Percentiles rank a stretch among this genome's conserved stretches.
Conservation (phyloP, 1,140 invertebrate species). For the Steinernema feltiae region DNA sequence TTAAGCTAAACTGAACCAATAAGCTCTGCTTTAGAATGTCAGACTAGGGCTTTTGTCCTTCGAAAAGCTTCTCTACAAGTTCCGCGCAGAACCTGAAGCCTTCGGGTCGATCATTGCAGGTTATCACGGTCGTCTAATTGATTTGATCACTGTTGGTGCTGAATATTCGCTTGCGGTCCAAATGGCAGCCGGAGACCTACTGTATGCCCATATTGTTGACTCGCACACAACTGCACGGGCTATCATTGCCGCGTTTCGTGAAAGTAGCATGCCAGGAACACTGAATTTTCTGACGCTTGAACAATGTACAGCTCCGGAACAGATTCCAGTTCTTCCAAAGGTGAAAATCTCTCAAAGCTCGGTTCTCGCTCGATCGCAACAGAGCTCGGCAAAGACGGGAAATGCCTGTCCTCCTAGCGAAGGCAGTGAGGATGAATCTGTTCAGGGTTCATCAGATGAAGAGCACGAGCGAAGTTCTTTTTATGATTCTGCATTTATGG, state of each 20-base stretch:
- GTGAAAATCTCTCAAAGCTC: background rate
- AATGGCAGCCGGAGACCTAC: background rate
- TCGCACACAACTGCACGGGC: background rate
- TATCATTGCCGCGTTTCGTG: background rate
- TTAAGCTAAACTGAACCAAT: no score
- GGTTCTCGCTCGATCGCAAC: background rate
- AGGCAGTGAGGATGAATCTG: no score
- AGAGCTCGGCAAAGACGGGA: no score
- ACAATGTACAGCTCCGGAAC: background rate
- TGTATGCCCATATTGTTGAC: background rate
- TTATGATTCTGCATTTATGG: no score
- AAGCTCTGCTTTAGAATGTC: background rate
- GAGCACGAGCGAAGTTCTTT: no score
- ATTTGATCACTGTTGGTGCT: background rate
- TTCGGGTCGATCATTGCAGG: background rate
- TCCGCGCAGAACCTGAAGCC: background rate
- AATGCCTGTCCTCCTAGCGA: no score
- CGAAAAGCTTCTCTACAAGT: background rate
- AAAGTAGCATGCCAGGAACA: background rate
- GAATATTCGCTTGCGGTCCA: background rate
- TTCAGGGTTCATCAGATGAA: no score
- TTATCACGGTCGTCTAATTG: background rate
- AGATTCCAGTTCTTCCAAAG: background rate
- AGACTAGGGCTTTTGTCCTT: background rate
- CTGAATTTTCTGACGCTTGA: background rate